These are phyloP conservation scores for Drosophila malerkotliana DNA, from an alignment of 1,140 invertebrate genomes.

Conservation along the genomic window DNA sequence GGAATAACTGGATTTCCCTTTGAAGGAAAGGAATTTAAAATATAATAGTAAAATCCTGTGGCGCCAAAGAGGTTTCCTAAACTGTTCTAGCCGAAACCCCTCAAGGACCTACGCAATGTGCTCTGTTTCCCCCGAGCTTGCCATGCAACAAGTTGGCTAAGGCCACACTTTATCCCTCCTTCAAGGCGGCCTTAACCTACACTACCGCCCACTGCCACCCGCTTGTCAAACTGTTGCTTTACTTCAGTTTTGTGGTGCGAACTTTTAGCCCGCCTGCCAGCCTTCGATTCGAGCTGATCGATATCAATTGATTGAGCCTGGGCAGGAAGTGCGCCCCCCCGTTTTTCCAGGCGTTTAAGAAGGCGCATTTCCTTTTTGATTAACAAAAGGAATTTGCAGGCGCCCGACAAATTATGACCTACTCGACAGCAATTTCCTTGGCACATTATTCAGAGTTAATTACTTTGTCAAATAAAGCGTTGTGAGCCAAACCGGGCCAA, in stretches of 20 bases:
- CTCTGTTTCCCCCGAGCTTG: conserved; percentile 13
- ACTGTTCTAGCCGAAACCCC: conserved; percentile 22
- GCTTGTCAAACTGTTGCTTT: conserved; percentile 54
- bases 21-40: not conserved
- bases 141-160: conserved; percentile 51
- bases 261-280: conserved; percentile 39
- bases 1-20: too few species aligned
- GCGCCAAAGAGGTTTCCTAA: conserved; percentile 34
- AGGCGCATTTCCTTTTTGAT: conserved; percentile 37
- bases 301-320: conserved; percentile 47
- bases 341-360: conserved; percentile 3
- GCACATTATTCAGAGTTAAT: conserved; percentile 74
- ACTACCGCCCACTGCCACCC: conserved; percentile 10
- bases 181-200: conserved; percentile 1
- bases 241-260: conserved; percentile 31
- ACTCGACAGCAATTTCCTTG: conserved; percentile 67
- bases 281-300: conserved; percentile 32
- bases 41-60: conserved; percentile 7
- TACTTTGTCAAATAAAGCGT: conserved; percentile 73
- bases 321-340: conserved; percentile 9
- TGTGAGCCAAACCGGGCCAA: conserved; percentile 17
- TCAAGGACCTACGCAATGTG: conserved; percentile 32
- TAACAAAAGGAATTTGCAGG: conserved; percentile 38
- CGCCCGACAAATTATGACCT: conserved; percentile 62
- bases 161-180: conserved; percentile 18